Evolutionary conservation across 2,888 invertebrate species (phyloP), one percentile per base, ranked within the genome.

Genomic region (Dendrolimus pini): DNA sequence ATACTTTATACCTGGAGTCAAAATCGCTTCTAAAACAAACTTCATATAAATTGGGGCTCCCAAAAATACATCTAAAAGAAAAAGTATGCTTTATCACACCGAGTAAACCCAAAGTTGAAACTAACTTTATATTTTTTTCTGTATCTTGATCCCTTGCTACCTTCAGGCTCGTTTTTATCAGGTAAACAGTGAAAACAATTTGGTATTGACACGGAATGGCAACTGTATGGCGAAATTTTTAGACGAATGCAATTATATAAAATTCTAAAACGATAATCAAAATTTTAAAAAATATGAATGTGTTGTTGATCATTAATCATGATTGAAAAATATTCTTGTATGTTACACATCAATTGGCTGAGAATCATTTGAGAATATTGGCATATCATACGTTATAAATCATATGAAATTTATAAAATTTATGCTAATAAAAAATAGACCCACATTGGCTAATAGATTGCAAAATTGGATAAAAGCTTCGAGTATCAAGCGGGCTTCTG

Each of bases 101-200:
- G 66, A 66, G 63, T 53, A 62, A 62, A 71, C 66, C 73, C 68
- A 69, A 63, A 74, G 80, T 81, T 83, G 86, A 72, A 79, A 92
- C 92, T 93, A 93, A 92, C 91, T 80, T 78, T 90, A 72, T 89
- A 80, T 91, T 86, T 30, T 30, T 65, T 83, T 87, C 90, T 92
- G 89, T 90, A 90, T 88, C 84, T 89, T 79, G 72, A 89, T 92
- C 93, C 93, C 92, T 93, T 93, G 94, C 94, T 92, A 93, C 92
- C 93, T 92, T 93, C 94, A 94, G 94, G 94, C 94, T 94, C 95
- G 93, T 95, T 95, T 93, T 93, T 95, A 92, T 95, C 95, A 95
- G 95, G 95, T 95, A 95, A 95, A 94, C 93, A 93, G 80, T 75
- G 78, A 83, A 72, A 80, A 79, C 69, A 81, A 77, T 79, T 83